Evolutionary conservation across 2,888 invertebrate genomes (phyloP).

Genomic region (Antheraea yamamai): DNA sequence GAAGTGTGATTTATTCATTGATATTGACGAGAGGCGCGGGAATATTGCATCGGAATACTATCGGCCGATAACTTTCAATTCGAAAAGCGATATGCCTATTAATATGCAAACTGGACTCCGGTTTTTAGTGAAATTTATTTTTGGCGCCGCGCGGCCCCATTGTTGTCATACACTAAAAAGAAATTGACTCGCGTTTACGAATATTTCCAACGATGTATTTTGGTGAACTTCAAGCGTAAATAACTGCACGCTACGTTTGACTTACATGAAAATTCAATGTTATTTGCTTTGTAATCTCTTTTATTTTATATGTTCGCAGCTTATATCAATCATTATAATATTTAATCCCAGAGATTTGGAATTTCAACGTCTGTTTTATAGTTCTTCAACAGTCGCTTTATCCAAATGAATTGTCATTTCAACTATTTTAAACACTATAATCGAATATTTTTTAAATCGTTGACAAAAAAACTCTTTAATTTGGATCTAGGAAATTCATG

Average conservation of each 20-base stretch:
- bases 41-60: not conserved
- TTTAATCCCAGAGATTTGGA: not conserved
- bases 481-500: too few relatives aligned
- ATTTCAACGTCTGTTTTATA: not conserved
- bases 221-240: not conserved
- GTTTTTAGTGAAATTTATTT: slow-evolving; percentile 12
- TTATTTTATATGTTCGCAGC: not conserved
- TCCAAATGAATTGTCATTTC: too few relatives aligned
- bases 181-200: not conserved
- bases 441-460: too few relatives aligned
- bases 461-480: too few relatives aligned
- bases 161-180: not conserved
- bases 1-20: not conserved
- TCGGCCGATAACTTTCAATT: slow-evolving; percentile 9
- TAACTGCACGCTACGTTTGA: not conserved
- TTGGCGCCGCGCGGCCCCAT: not conserved
- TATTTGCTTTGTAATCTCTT: not conserved
- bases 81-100: slow-evolving; percentile 1
- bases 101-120: slow-evolving; percentile 1
- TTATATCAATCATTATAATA: not conserved
- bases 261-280: not conserved
- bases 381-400: not conserved
- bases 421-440: too few relatives aligned
- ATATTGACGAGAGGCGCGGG: not conserved
- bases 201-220: not conserved